Base-by-base conservation (phyloP, 2,113 vertebrate genomes). In the Rousettus leschenaultii region DNA sequence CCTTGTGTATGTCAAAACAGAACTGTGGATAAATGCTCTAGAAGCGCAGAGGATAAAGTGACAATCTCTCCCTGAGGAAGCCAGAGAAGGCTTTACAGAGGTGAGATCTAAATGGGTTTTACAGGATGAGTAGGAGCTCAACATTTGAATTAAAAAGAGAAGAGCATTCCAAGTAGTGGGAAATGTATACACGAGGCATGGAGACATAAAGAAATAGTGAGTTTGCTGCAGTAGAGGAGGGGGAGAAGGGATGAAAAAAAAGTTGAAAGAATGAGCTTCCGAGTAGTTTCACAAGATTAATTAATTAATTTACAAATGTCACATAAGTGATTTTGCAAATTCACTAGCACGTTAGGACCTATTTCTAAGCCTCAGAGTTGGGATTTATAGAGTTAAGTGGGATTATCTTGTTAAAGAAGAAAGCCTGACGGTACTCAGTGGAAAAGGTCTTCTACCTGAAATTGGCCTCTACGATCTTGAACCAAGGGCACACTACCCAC, bases 131-230 rank as follows among this genome's bases (percentile, higher is more conserved):
- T 53, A 85, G 71, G 85, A 95, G 45, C 30, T 89, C 57, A 26
- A 93, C 28, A 91, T 78, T 94, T 95, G 57, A 15, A 82, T 70
- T 88, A 95, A 83, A 93, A 91, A 91, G 28, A 90, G 13, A 94
- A 79, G 45, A 79, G 28, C 22, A 87, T 91, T 80, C 48, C 45
- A 94, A 53, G 55, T 33, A 55, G 6, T 68, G 8, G 61, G 26
- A 24, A 77, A 59, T n/a, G 48, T 33, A 89, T 18, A 14, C 14
- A 87, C 11, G 75, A 87, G n/a, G 71, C 18, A 61, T 38, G n/a
- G 53, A 91, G 3, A 26, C 18, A 77, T 59, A 83, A 90, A 78
- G 12, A 71, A 86, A 61, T 28, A 40, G 26, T 77, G 53, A 94
- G 12, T 40, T 48, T 77, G 30, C 4, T 77, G 30, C 4, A 33